Evolutionary conservation across 2,888 invertebrate species (phyloP).

Genomic region (Drosophila kuntzei): DNA sequence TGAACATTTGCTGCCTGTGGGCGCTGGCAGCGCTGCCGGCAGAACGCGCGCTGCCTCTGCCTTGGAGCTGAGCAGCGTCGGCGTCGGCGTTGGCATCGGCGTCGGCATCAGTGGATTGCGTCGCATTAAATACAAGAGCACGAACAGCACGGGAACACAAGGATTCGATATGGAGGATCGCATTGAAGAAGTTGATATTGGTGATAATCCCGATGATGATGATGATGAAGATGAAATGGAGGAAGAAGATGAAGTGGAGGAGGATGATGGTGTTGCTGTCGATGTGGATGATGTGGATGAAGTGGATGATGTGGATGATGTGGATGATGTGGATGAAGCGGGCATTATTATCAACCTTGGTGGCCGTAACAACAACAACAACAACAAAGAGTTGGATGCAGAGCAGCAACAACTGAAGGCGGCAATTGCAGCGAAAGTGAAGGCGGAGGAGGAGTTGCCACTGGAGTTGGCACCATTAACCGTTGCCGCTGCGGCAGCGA

Average conservation of each 20-base stretch:
- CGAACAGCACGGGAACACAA: constrained; percentile 78
- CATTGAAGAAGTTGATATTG: constrained; percentile 80
- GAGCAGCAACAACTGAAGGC: constrained; percentile 26
- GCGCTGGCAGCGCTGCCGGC: constrained; percentile 31
- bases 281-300: constrained; percentile 25
- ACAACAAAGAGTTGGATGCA: constrained; percentile 1
- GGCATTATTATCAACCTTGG: constrained; percentile 68
- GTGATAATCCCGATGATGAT: constrained; percentile 66
- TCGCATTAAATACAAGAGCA: constrained; percentile 80
- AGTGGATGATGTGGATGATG: constrained; percentile 38
- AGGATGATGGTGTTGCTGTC: constrained; percentile 27
- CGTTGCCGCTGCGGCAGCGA: constrained; percentile 56
- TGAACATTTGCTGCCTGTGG: constrained; percentile 64
- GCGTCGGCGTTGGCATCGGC: constrained; percentile 6
- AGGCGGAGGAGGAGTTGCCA: constrained; percentile 51
- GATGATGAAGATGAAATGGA: constrained; percentile 57
- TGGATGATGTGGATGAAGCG: constrained; percentile 69
- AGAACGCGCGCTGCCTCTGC: constrained; percentile 67
- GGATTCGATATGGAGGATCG: constrained; percentile 80
- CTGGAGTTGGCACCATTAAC: constrained; percentile 49
- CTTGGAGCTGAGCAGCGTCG: constrained; percentile 64
- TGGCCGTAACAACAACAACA: not conserved
- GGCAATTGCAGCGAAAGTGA: constrained; percentile 26
- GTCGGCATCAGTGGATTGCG: constrained; percentile 47
- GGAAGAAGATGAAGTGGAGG: constrained; percentile 45